Conservation (phyloP, 2,888 invertebrate genomes). For the Pyralis farinalis region DNA sequence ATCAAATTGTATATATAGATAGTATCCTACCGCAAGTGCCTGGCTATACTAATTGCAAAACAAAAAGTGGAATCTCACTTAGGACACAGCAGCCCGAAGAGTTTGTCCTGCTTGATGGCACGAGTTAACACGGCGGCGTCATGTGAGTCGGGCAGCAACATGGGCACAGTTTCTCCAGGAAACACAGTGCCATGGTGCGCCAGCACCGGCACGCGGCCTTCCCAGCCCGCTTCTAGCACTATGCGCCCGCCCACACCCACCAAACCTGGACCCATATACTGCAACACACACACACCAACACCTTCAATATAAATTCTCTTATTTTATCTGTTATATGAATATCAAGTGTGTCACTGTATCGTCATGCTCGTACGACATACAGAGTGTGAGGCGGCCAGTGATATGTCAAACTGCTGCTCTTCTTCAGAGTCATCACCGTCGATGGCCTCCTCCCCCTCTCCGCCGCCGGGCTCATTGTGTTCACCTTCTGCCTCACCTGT, state of each 20-base stretch:
- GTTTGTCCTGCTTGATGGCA: constrained; percentile 43
- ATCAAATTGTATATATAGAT: too few relatives aligned
- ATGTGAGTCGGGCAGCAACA: constrained; percentile 47
- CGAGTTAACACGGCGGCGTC: constrained; percentile 36
- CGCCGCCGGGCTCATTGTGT: constrained; percentile 10
- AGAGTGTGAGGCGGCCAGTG: constrained; percentile 61
- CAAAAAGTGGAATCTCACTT: constrained; percentile 52
- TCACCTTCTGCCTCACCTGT: constrained; percentile 8
- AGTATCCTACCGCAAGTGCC: too few relatives aligned
- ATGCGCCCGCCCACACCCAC: constrained; percentile 46
- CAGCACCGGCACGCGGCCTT: constrained; percentile 49
- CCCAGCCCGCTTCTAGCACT: constrained; percentile 65
- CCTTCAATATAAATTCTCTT: too few relatives aligned
- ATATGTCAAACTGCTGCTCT: constrained; percentile 55
- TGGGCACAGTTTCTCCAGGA: constrained; percentile 72
- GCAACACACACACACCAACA: constrained; percentile 13
- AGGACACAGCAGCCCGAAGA: constrained; percentile 65
- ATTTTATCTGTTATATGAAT: too few relatives aligned
- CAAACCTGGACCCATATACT: constrained; percentile 64
- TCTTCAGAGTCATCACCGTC: constrained; percentile 32
- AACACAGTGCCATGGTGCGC: constrained; percentile 62
- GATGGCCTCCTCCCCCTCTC: constrained; percentile 1
- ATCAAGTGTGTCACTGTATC: too few relatives aligned
- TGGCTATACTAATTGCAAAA: too few relatives aligned
- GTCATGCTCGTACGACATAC: too few relatives aligned